A percentile compares a stretch with the other conserved stretches of the same genome.
Evolutionary conservation across 2,888 invertebrate species (phyloP).

Genomic region (Tridacna crocea): DNA sequence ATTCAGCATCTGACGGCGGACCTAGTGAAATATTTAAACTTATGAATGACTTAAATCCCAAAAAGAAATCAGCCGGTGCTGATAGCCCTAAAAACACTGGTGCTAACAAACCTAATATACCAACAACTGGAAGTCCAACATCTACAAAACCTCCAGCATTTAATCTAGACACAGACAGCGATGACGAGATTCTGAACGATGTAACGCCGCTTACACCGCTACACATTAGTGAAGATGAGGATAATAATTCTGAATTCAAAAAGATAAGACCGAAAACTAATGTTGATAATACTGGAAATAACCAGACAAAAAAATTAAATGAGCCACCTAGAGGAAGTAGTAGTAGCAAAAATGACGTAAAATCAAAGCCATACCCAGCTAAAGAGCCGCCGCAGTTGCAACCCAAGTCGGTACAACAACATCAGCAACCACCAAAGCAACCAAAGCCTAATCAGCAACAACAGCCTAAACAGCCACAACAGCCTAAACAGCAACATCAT

Average conservation of each 20-base stretch:
- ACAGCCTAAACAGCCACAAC: not conserved
- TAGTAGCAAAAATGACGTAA: constrained; percentile 5
- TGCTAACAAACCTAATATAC: constrained; percentile 36
- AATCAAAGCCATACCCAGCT: constrained; percentile 11
- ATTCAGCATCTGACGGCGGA: constrained; percentile 31
- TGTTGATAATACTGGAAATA: not conserved
- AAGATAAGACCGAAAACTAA: constrained; percentile 16
- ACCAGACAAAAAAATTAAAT: not conserved
- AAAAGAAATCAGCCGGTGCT: constrained; percentile 41
- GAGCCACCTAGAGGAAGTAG: constrained; percentile 11
- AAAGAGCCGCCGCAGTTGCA: constrained; percentile 5
- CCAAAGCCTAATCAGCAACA: not conserved
- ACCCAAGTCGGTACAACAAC: not conserved
- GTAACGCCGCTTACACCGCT: constrained; percentile 60
- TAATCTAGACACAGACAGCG: constrained; percentile 60
- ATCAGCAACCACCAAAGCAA: constrained; percentile 5
- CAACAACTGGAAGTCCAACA: constrained; percentile 41
- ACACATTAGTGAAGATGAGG: constrained; percentile 66
- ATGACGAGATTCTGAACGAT: constrained; percentile 52
- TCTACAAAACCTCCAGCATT: constrained; percentile 49
- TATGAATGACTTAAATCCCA: constrained; percentile 53
- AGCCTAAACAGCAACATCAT: not conserved
- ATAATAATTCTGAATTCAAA: constrained; percentile 31
- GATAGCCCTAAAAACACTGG: constrained; percentile 20
- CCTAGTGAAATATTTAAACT: constrained; percentile 39